Evolutionary conservation across 2,113 vertebrate genomes (phyloP).

Genomic region (Pandion haliaetus): DNA sequence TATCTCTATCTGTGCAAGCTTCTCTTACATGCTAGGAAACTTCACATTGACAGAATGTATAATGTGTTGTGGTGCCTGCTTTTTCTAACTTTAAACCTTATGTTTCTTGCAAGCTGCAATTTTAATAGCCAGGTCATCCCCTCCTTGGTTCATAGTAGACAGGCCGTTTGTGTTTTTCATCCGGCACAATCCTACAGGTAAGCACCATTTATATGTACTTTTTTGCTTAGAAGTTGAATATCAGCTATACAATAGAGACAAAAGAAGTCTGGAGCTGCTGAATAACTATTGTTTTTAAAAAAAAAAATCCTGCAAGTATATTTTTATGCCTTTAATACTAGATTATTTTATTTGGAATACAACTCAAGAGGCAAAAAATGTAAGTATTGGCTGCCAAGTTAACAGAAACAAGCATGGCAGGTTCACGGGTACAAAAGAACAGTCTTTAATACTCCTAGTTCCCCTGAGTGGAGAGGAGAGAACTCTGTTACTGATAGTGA

Average conservation of each 20-base stretch:
- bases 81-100: not conserved
- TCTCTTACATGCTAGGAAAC: not conserved
- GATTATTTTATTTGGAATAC: not conserved
- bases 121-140: constrained; percentile 90
- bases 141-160: constrained; percentile 91
- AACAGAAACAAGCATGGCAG: not conserved
- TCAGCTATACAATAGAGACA: not conserved
- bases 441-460: not conserved
- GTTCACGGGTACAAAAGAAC: not conserved
- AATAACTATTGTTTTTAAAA: not conserved
- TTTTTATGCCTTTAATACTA: not conserved
- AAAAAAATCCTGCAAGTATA: not conserved
- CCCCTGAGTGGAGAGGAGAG: not conserved
- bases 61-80: not conserved
- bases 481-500: not conserved
- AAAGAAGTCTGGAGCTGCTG: not conserved
- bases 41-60: not conserved
- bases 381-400: not conserved
- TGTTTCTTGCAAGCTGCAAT: constrained; percentile 81
- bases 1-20: not conserved
- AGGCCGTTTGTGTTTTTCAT: constrained; percentile 92
- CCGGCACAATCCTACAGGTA: constrained; percentile 92
- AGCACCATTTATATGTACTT: not conserved
- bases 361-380: not conserved
- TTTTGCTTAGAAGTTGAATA: not conserved